A percentile compares a stretch with the other conserved stretches of the same genome.
Evolutionary conservation across 2,113 vertebrate genomes (phyloP).

Genomic region (Semnornis frantzii): DNA sequence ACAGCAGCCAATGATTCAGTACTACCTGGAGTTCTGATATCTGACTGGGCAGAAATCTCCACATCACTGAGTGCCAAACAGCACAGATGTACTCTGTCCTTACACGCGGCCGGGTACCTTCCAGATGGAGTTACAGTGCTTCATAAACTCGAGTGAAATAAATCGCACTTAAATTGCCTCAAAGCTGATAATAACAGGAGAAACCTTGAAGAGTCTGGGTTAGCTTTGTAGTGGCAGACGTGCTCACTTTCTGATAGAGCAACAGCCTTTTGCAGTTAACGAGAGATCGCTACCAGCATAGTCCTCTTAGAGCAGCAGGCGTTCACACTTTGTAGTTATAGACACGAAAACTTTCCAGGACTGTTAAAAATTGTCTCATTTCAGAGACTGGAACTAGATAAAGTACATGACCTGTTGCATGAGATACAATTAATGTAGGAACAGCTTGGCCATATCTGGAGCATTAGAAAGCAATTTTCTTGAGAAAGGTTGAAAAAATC

Average conservation of each 20-base stretch:
- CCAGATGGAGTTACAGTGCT: background rate
- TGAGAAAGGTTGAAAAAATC: conserved; percentile 84
- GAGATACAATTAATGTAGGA: conserved; percentile 78
- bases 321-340: background rate
- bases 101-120: background rate
- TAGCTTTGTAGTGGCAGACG: background rate
- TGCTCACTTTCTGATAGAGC: background rate
- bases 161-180: background rate
- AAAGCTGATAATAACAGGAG: background rate
- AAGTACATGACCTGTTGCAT: conserved; percentile 72
- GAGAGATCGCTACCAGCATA: background rate
- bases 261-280: background rate
- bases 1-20: background rate
- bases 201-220: background rate
- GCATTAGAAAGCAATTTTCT: conserved; percentile 83
- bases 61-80: background rate
- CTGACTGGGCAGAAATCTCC: background rate
- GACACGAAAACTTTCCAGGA: background rate
- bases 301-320: background rate
- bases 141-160: background rate
- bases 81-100: background rate
- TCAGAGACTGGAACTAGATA: conserved; percentile 31
- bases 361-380: conserved; percentile 16
- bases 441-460: conserved; percentile 66
- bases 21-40: background rate